phyloP scores from a whole-genome alignment of 1,140 invertebrate species.

The Polypedilum pembai region DNA sequence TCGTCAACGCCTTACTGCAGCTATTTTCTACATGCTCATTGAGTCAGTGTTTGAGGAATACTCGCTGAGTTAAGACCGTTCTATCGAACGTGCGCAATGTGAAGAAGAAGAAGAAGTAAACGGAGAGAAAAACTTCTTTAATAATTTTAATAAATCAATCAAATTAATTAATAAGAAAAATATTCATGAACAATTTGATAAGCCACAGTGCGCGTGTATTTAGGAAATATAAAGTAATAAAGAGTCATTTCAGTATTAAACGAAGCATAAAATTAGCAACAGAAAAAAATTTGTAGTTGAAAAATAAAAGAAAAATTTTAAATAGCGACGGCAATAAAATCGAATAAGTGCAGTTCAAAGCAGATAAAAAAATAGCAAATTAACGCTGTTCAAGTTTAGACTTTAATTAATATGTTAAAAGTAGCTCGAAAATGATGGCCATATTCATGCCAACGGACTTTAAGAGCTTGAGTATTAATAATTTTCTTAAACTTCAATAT shows the following conservation, averaged over 20 bases:
- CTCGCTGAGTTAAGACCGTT: neutral
- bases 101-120: neutral
- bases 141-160: neutral
- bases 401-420: neutral
- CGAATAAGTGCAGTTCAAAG: neutral
- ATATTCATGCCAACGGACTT: slow-evolving; percentile 11
- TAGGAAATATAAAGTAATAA: too few species aligned
- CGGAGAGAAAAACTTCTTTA: neutral
- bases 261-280: too few species aligned
- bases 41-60: slow-evolving; percentile 25
- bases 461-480: neutral
- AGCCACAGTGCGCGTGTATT: too few species aligned
- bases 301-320: neutral
- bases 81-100: neutral
- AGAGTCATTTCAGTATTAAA: too few species aligned
- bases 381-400: neutral
- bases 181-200: neutral
- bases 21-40: neutral
- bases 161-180: neutral
- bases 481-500: neutral
- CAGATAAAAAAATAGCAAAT: too few species aligned
- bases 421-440: neutral
- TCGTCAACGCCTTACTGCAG: slow-evolving; percentile 14
- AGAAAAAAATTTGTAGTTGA: too few species aligned
- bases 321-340: slow-evolving; percentile 10